Evolutionary conservation across 2,113 vertebrate genomes (phyloP).

Genomic region (human): GRCh38 chr16:54961501-54962000

Average conservation of each 20-base stretch:
- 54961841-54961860: not conserved
- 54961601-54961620: not conserved
- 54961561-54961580: constrained; percentile 52
- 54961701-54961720: not conserved
- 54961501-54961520: not conserved
- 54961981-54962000: not conserved
- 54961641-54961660: constrained; percentile 60
- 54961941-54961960: not conserved
- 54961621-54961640: constrained; percentile 66
- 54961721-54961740: not conserved
- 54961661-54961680: constrained; percentile 70
- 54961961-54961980: not conserved
- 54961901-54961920: rapidly evolving
- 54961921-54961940: not conserved
- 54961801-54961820: rapidly evolving
- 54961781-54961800: not conserved
- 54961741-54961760: not conserved
- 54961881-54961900: rapidly evolving
- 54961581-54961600: constrained; percentile 36
- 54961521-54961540: not conserved
- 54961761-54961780: not conserved
- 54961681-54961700: constrained; percentile 45
- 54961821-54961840: not conserved
- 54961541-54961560: not conserved
- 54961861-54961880: not conserved